Evolutionary conservation across 2,888 invertebrate species (phyloP), one percentile per base, ranked within the genome.

Genomic region (Diplolepis rosae): DNA sequence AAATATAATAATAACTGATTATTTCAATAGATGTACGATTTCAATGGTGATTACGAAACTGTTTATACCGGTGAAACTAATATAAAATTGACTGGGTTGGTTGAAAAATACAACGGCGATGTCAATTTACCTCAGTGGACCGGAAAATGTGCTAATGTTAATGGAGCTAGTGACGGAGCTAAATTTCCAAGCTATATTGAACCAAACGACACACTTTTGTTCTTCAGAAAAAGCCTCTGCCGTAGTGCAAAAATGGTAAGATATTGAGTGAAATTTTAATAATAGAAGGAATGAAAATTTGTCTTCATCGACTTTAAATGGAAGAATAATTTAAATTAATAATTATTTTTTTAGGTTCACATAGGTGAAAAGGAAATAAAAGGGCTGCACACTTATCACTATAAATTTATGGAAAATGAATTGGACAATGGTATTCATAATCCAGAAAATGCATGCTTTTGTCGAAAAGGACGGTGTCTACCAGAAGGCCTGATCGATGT

Each of bases 221-320:
- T 97, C 89, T 97, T 92, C 88, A 91, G 96, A 73, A 95, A 95
- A 86, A 96, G 96, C 84, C 91, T 97, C 83, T 97, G 97, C 87
- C 91, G 97, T 71, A 92, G 95, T n/a, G 94, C 94, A 28, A 91
- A 91, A 56, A 89, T 96, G 92, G 95, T 95, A 84, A 91, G 92
- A 89, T 67, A 48, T 4, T 22, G 4, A 18, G 13, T 24, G 18
- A 52, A 24, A 32, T 35, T 18, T 18, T 48, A 32, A 32, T 32
- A 32, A 30, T 30, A 30, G 9, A 7, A 7, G 30, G 9, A 30
- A 30, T 30, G 9, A 30, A 7, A 32, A 32, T 32, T 32, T 9
- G n/a, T n/a, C n/a, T n/a, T n/a, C n/a, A n/a, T n/a, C n/a, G n/a
- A n/a, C 32, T 1, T 1, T 30, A 30, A 30, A 30, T 30, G 30